Evolutionary conservation across 2,888 invertebrate species (phyloP), one percentile per base, ranked within the genome.

Genomic region (Aspidiotus destructor): DNA sequence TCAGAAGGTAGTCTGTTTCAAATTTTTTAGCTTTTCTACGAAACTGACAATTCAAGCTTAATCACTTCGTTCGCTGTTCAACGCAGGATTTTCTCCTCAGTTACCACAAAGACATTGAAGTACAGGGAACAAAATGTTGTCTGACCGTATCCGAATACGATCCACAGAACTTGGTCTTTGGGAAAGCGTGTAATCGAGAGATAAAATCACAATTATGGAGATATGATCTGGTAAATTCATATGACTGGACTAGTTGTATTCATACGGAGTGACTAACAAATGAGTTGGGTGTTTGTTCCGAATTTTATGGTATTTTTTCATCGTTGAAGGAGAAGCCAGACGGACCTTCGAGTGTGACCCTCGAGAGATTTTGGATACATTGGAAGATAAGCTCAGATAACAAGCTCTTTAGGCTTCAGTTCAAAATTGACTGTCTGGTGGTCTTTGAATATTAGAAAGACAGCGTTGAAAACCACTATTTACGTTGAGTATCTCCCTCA

Each of bases 151-250:
- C 87, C 0, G 83, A 84, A 70, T 81, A 85, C 0, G 80, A 82
- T 6, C 78, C 83, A 0, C 85, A 84, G 75, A 86, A 91, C 1
- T 86, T 89, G 0, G 81, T 97, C 0, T 81, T 85, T 17, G 79
- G 96, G 71, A 96, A 88, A 81, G 82, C 83, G 11, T 97, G 97
- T 73, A 96, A 97, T 75, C 87, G 91, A 0, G 86, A 88, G 76
- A 87, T 89, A 69, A 96, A 96, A 2, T 97, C 97, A 79, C 97
- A 97, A 77, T 82, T 89, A 72, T 97, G 93, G 89, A 84, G 84
- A 73, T 95, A 92, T 75, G 83, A 88, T 73, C 75, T 81, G 71
- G 86, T 87, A 73, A 78, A 81, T 77, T 28, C 28, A 28, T 28
- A 28, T 28, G 2, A 28, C 28, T 28, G 28, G 28, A 5, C 28